Evolutionary conservation across 2,888 invertebrate genomes (phyloP).

Genomic region (Hirtodrosophila histrioides): DNA sequence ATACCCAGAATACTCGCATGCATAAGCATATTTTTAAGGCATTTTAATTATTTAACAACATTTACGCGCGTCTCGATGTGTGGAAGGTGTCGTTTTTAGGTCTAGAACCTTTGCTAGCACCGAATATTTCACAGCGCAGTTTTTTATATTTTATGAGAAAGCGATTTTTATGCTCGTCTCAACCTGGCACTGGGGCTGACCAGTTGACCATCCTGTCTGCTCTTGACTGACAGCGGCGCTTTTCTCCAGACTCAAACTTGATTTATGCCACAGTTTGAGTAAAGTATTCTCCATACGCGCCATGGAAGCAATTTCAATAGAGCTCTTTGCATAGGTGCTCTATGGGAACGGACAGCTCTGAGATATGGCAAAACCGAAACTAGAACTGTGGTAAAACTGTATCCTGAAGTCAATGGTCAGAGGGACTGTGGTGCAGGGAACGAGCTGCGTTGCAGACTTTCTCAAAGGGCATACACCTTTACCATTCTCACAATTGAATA

Average conservation of each 20-base stretch:
- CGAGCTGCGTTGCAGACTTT: no score
- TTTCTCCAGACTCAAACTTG: constrained; percentile 44
- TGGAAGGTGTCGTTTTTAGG: constrained; percentile 69
- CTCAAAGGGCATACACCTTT: no score
- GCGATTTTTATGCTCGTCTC: constrained; percentile 63
- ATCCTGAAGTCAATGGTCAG: no score
- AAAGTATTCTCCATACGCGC: constrained; percentile 37
- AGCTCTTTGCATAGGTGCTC: not conserved
- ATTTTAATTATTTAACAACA: constrained; percentile 79
- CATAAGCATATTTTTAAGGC: constrained; percentile 46
- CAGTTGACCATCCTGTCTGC: constrained; percentile 10
- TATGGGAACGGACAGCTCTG: not conserved
- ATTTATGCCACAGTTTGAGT: constrained; percentile 63
- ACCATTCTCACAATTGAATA: no score
- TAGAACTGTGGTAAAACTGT: no score
- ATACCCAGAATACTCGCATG: constrained; percentile 8
- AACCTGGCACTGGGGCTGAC: constrained; percentile 16
- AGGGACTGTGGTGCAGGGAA: no score
- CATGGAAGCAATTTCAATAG: not conserved
- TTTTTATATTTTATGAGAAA: constrained; percentile 54
- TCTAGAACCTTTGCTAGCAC: constrained; percentile 46
- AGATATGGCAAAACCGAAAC: no score
- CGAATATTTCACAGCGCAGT: constrained; percentile 49
- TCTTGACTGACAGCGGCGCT: constrained; percentile 62
- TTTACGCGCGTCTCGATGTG: constrained; percentile 42